Evolutionary conservation across 23 tunicate genomes (phyloP).

Genomic region (Halocynthia aurantium): DNA sequence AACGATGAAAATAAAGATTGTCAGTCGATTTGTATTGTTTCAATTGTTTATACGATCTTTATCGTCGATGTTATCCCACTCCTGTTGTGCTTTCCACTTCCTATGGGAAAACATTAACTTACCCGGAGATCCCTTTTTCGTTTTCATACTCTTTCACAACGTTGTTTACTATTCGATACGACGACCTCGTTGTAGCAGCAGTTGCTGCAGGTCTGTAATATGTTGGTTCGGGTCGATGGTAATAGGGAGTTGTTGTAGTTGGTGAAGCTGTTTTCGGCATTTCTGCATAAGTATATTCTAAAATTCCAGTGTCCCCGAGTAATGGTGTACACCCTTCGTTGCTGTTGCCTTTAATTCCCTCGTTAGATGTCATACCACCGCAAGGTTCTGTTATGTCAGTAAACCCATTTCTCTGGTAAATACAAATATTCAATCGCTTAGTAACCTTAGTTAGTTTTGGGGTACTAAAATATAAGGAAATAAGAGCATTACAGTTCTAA

Average conservation of each 20-base stretch:
- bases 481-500: no score
- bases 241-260: slow-evolving; percentile 13
- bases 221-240: neutral
- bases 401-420: slow-evolving; percentile 40
- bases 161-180: no score
- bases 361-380: slow-evolving; percentile 72
- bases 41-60: neutral
- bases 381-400: slow-evolving; percentile 63
- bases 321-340: slow-evolving; percentile 54
- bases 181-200: neutral
- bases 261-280: slow-evolving; percentile 6
- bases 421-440: neutral
- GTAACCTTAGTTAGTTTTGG: neutral
- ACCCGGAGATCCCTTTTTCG: no score
- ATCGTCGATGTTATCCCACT: neutral
- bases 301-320: neutral
- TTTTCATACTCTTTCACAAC: neutral
- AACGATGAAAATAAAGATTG: neutral
- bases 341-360: slow-evolving; percentile 40
- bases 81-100: no score
- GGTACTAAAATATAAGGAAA: no score
- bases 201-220: neutral
- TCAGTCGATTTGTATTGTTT: neutral
- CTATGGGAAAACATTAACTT: no score
- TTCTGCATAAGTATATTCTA: slow-evolving; percentile 1